Evolutionary conservation across 2,113 vertebrate species (phyloP).

Genomic region (Panurus biarmicus): DNA sequence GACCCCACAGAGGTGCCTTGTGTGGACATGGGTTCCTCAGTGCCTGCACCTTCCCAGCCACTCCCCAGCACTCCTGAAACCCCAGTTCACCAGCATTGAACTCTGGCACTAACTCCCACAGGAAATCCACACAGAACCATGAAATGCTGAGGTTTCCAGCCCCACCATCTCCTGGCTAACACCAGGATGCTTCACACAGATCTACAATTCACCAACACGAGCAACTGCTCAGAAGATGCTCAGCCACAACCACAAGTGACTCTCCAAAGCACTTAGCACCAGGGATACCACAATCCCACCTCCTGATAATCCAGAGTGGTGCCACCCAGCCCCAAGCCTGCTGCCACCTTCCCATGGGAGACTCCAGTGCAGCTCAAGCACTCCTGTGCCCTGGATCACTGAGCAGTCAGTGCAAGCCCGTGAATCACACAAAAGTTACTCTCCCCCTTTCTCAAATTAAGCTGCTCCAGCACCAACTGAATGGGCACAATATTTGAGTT

Average conservation of each 20-base stretch:
- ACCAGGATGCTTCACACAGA: neutral
- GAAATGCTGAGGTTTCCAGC: rapidly evolving
- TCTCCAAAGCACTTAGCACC: neutral
- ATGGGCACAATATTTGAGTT: conserved; percentile 50
- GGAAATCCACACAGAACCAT: rapidly evolving
- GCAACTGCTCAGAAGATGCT: neutral
- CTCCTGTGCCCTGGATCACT: neutral
- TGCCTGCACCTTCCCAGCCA: neutral
- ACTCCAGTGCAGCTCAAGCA: neutral
- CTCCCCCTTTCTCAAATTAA: neutral
- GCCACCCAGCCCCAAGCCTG: neutral
- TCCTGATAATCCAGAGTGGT: neutral
- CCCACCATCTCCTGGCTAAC: neutral
- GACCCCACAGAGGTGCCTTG: neutral
- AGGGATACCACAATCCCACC: neutral
- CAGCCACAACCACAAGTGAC: neutral
- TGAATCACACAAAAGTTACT: conserved; percentile 7
- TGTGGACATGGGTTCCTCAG: neutral
- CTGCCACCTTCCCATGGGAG: neutral
- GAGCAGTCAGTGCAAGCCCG: neutral
- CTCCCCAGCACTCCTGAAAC: neutral
- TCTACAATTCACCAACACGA: rapidly evolving
- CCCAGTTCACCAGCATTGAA: neutral
- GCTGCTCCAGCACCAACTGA: neutral
- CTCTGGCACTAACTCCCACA: neutral